Percentiles rank a stretch among this genome's conserved stretches.
Conservation (phyloP, 2,113 vertebrate genomes). For the Rhinichthys klamathensis region DNA sequence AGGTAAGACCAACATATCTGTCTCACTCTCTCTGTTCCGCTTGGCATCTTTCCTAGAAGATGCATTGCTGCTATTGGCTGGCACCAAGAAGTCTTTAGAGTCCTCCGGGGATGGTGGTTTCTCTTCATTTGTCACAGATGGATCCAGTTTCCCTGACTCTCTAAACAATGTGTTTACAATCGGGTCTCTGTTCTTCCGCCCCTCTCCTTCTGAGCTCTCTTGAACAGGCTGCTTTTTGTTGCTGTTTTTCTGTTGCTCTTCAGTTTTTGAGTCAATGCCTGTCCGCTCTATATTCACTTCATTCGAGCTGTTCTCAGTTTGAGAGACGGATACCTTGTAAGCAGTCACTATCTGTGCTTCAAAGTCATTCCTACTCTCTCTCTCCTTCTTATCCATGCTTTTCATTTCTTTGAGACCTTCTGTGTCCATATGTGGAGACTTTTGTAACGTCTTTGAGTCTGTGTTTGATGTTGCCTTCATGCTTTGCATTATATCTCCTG, state of each 20-base stretch:
- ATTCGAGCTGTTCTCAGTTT: background rate
- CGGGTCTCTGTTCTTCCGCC: constrained; percentile 1
- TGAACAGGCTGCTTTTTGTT: background rate
- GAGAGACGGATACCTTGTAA: background rate
- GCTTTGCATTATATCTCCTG: constrained; percentile 1
- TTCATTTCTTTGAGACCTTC: background rate
- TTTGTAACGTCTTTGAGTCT: background rate
- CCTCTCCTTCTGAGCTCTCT: background rate
- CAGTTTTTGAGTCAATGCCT: constrained; percentile 30
- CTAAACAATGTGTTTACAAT: constrained; percentile 30
- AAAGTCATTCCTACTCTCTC: background rate
- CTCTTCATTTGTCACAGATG: constrained; percentile 29
- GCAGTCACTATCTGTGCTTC: background rate
- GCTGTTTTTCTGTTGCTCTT: constrained; percentile 9
- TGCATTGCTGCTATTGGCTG: background rate
- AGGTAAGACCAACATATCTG: background rate
- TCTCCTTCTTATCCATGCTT: background rate
- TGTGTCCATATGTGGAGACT: background rate
- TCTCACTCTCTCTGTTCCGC: background rate
- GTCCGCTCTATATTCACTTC: constrained; percentile 1
- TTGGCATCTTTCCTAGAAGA: background rate
- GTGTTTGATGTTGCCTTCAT: background rate
- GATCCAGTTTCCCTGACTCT: constrained; percentile 23
- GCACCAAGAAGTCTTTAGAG: background rate
- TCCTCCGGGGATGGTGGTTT: constrained; percentile 2